phyloP scores from a whole-genome alignment of 2,113 vertebrate genomes.

The Vireo altiloquus region DNA sequence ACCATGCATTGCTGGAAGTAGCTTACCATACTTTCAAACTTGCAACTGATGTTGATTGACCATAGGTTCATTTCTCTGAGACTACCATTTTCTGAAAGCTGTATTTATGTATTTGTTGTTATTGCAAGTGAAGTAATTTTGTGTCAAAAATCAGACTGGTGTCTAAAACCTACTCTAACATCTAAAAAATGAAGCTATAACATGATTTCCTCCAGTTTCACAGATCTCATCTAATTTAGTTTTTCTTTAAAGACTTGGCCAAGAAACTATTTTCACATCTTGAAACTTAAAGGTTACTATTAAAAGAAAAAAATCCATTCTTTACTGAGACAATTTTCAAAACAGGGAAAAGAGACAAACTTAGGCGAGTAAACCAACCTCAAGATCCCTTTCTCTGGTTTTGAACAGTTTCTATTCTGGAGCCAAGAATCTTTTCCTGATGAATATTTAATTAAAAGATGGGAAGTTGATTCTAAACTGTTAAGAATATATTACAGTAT shows the following conservation, averaged over 20 bases:
- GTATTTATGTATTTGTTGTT: neutral
- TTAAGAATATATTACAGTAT: neutral
- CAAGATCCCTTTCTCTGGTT: neutral
- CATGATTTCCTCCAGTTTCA: neutral
- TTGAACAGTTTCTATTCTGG: neutral
- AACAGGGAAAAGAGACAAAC: neutral
- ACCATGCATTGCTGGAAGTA: neutral
- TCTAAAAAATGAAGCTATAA: neutral
- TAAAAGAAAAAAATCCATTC: neutral
- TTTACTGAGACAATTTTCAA: neutral
- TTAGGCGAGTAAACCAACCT: neutral
- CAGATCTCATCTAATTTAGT: neutral
- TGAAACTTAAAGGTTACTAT: neutral
- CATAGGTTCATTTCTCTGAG: neutral
- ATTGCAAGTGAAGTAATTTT: neutral
- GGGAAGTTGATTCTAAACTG: neutral
- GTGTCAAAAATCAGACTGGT: neutral
- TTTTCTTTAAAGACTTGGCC: neutral
- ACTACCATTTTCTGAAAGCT: neutral
- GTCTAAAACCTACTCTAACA: neutral
- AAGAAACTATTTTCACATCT: neutral
- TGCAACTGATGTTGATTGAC: neutral
- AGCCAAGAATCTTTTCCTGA: neutral
- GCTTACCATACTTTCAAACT: neutral
- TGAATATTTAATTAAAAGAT: neutral